Conservation (phyloP, 2,888 invertebrate species). For the Plemyria rubiginata region DNA sequence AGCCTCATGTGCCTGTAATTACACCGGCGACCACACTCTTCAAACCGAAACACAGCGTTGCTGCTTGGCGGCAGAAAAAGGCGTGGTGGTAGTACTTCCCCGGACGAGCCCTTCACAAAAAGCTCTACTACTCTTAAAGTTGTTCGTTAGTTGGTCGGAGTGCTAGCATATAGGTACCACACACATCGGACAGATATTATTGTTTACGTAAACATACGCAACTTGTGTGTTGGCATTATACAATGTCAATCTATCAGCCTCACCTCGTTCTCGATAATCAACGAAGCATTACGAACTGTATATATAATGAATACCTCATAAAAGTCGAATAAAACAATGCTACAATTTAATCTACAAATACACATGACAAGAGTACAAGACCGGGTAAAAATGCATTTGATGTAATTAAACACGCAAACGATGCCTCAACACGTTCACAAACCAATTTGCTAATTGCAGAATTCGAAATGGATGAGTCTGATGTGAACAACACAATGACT, state of each 20-base stretch:
- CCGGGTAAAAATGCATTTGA: constrained; percentile 26
- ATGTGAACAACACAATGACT: constrained; percentile 52
- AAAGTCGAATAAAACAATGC: constrained; percentile 1
- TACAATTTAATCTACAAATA: constrained; percentile 29
- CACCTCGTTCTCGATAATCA: constrained; percentile 15
- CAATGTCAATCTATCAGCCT: constrained; percentile 16
- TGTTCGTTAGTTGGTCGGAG: no score
- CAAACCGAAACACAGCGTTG: no score
- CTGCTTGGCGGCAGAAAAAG: no score
- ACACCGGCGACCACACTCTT: no score
- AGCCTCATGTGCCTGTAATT: no score
- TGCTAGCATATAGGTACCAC: no score
- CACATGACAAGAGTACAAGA: constrained; percentile 16
- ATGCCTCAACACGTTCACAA: constrained; percentile 30
- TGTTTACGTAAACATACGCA: neutral
- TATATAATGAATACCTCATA: constrained; percentile 4
- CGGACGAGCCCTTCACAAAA: no score
- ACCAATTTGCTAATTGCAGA: constrained; percentile 58
- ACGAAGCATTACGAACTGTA: constrained; percentile 11
- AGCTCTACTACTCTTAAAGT: no score
- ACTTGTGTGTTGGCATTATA: no score
- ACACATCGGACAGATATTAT: neutral
- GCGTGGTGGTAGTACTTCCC: no score
- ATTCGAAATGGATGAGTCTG: constrained; percentile 49
- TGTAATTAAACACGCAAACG: constrained; percentile 36